phyloP scores from a whole-genome alignment of 2,113 vertebrate species.

The Gnathonemus echidnorhynchus region DNA sequence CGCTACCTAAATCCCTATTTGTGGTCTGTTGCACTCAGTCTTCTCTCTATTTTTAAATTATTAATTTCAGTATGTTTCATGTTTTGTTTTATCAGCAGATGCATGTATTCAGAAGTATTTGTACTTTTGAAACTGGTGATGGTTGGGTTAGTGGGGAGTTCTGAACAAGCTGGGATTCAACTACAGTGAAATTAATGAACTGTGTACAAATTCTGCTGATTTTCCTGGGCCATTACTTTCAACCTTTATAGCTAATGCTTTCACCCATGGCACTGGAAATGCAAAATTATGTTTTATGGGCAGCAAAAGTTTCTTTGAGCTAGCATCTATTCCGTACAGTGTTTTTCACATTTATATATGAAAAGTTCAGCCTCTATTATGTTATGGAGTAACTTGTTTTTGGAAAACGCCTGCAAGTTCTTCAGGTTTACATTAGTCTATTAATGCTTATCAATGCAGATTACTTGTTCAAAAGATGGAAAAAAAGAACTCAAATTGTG shows the following conservation, averaged over 20 bases:
- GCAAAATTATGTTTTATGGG: neutral
- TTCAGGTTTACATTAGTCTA: neutral
- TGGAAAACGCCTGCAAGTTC: neutral
- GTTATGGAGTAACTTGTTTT: neutral
- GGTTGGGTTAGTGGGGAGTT: neutral
- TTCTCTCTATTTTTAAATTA: neutral
- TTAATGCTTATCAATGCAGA: neutral
- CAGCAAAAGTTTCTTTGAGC: neutral
- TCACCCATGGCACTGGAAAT: neutral
- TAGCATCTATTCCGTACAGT: neutral
- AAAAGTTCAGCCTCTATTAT: neutral
- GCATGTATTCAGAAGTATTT: neutral
- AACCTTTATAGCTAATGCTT: constrained; percentile 1
- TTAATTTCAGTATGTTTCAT: neutral
- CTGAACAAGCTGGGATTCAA: neutral
- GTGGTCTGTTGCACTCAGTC: neutral
- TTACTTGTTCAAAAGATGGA: neutral
- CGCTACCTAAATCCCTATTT: neutral
- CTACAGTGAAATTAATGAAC: constrained; percentile 8
- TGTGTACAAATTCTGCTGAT: constrained; percentile 13
- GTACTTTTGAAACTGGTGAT: neutral
- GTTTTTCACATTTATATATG: neutral
- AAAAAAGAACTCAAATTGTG: neutral
- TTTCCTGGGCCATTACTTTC: constrained; percentile 19
- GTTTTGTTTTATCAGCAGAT: neutral